Evolutionary conservation across 2,888 invertebrate species (phyloP), one percentile per base, ranked within the genome.

Genomic region (Invenusta paracnida): DNA sequence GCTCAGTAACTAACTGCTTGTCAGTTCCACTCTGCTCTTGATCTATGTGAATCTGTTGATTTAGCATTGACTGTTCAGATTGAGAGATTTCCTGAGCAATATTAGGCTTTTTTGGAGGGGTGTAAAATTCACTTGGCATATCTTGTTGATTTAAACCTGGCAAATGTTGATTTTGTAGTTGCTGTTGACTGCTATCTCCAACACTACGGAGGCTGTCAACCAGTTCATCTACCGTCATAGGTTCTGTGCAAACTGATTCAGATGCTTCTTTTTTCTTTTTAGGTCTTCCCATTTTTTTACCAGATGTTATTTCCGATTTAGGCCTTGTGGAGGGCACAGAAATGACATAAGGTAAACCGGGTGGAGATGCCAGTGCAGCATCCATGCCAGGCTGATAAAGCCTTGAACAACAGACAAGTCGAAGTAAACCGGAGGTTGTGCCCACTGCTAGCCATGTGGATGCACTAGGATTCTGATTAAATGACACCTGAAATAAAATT

Each of bases 401-500:
- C 1, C 82, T 27, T 5, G 29, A 29, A 29, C 29, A 29, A 29
- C 82, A 30, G n/a, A 30, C 82, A 5, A 82, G 29, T 27, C 82
- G 29, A 2, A 82, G n/a, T 13, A 82, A 23, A 2, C 82, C 82
- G 27, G 29, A 29, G 17, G 82, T 30, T 29, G 82, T 82, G 17
- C 82, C 82, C 29, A 82, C 29, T 82, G 82, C 82, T 28, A 82
- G 29, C 82, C 82, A 82, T 2, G 82, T 82, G 29, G 29, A 82
- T 5, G 82, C 82, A 29, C 29, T 30, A 23, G 82, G 82, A 23
- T 82, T 82, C 82, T 13, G 29, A 23, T 82, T 82, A 28, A 82
- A 82, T 13, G 79, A 23, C 79, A 79, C 11, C 79, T 48, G 17
- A 17, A n/a, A n/a, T n/a, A n/a, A n/a, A n/a, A n/a, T n/a, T n/a